Percentiles rank a stretch among this genome's conserved stretches.
These are phyloP conservation scores for Ips typographus DNA, from an alignment of 1,140 invertebrate species.

Conservation along the genomic window DNA sequence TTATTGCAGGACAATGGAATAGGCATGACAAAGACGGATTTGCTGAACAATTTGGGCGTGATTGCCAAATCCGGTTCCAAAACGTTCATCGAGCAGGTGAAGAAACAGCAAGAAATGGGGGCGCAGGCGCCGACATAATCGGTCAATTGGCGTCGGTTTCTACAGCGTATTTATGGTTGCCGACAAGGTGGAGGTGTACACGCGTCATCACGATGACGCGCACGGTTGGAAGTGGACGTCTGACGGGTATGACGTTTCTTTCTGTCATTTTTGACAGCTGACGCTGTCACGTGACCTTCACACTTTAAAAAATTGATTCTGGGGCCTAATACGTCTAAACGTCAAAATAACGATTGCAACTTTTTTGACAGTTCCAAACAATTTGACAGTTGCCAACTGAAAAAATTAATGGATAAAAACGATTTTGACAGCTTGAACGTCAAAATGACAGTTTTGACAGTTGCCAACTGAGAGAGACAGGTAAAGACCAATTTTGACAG, in stretches of 20 bases:
- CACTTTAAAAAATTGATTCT: conserved; percentile 17
- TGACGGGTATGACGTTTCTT: conserved; percentile 69
- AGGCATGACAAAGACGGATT: conserved; percentile 95
- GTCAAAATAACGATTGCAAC: no score
- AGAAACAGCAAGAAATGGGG: conserved; percentile 65
- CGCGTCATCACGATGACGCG: conserved; percentile 62
- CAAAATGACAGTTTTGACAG: no score
- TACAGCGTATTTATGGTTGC: conserved; percentile 98
- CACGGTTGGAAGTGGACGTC: conserved; percentile 83
- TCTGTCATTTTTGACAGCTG: no score
- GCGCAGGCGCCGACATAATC: conserved; percentile 80
- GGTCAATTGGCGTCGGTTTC: conserved; percentile 98
- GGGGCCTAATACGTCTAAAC: conserved; percentile 57
- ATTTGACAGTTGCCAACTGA: no score
- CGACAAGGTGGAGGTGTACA: conserved; percentile 90
- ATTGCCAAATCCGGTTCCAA: conserved; percentile 99
- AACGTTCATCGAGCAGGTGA: conserved; percentile 84
- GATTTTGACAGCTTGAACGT: no score
- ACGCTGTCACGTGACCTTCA: no score
- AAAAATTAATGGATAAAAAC: no score
- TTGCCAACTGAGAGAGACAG: no score
- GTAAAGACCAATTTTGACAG: no score
- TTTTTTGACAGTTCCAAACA: no score
- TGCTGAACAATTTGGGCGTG: conserved; percentile 96
- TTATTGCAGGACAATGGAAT: conserved; percentile 81